Evolutionary conservation across 2,797 vertebrate genomes (phyloP), one percentile per base, ranked within the genome.

Genomic region (Myotis findleyi): DNA sequence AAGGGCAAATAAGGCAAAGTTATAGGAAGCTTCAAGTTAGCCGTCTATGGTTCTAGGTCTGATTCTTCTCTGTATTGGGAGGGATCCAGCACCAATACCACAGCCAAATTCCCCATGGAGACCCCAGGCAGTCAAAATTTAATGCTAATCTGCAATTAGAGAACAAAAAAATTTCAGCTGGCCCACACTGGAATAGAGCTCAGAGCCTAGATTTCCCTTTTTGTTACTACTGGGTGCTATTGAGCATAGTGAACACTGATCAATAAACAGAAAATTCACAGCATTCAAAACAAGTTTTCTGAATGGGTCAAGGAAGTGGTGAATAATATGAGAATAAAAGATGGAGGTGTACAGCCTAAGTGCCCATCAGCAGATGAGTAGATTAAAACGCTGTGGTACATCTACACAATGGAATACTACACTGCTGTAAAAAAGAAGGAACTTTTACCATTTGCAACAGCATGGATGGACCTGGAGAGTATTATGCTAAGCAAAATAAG

Each of bases 281-380:
- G 33, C n/a, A 93, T 47, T 94, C 80, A 59, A 89, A 96, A 79
- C 41, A 91, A 85, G 23, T 84, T 89, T 95, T 76, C 72, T 87
- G 71, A 89, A 89, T 87, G 5, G 38, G 83, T 87, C 68, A 91
- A 86, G 68, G 16, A 83, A 83, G 69, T 23, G 30, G 13, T 73
- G 12, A 55, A 79, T 68, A 76, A 69, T 33, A 87, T 20, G 14
- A 93, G 38, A 75, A 87, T 36, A 51, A 82, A 10, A 75, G 57
- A 27, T 62, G 27, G 59, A 62, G 27, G 27, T 62, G 59, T 30
- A 62, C 59, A 62, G 25, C 27, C 59, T 30, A 14, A 62, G 59
- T 62, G 59, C 59, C 59, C 27, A 62, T 62, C 59, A 62, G 59
- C 27, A 62, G 25, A 30, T 30, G 27, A 62, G 59, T 62, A 27